A percentile compares a stretch with the other conserved stretches of the same genome.
phyloP scores from a whole-genome alignment of 92 coral and sea anemone species.

The Epizoanthus fatuus region DNA sequence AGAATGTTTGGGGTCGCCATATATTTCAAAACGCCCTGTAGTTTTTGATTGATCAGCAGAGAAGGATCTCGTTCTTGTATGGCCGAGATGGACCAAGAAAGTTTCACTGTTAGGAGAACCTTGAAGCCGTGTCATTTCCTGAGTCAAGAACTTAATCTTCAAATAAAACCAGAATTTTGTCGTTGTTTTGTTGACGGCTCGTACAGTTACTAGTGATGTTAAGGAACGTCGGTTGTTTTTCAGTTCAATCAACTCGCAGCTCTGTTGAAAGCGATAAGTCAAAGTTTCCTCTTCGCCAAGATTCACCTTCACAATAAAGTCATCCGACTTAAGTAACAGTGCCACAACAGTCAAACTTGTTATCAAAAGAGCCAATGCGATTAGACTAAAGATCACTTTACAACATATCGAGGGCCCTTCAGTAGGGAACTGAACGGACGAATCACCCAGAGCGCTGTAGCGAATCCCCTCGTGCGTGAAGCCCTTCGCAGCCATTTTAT shows the following conservation, averaged over 20 bases:
- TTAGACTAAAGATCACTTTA: conserved; percentile 14
- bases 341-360: conserved; percentile 36
- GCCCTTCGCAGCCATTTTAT: neutral
- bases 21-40: conserved; percentile 14
- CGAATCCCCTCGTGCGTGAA: conserved; percentile 3
- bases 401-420: conserved; percentile 34
- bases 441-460: conserved; percentile 17
- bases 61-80: neutral
- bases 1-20: conserved; percentile 7
- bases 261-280: conserved; percentile 30
- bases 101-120: neutral
- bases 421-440: conserved; percentile 21
- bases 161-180: conserved; percentile 24
- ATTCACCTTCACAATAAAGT: conserved; percentile 5
- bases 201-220: conserved; percentile 12
- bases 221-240: neutral
- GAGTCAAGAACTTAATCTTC: neutral
- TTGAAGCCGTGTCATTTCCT: neutral
- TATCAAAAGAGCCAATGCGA: conserved; percentile 23
- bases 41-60: conserved; percentile 6
- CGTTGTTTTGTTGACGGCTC: conserved; percentile 26
- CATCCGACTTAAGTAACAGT: conserved; percentile 38
- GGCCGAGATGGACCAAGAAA: conserved; percentile 8
- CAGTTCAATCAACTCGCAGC: conserved; percentile 15
- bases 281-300: conserved; percentile 21